Evolutionary conservation across 2,113 vertebrate genomes (phyloP), one percentile per base, ranked within the genome.

Genomic region (Neoarius graeffei): DNA sequence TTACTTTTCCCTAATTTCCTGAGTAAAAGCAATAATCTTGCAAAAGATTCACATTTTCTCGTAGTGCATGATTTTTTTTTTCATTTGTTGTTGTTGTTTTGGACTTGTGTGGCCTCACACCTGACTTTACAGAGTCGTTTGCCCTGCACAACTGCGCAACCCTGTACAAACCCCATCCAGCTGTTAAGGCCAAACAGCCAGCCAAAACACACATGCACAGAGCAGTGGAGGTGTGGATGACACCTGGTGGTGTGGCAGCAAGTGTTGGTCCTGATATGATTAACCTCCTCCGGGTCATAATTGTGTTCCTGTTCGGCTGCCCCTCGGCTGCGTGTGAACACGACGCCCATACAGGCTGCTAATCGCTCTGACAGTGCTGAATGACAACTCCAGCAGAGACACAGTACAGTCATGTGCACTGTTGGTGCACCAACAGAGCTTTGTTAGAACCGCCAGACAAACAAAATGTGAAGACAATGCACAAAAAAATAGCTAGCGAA

Each of bases 161-260:
- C 25, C 20, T 60, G 17, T 35, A 64, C 86, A 74, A 62, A 57
- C 57, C 50, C 17, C 17, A 8, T 77, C 59, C 85, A 86, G 67
- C 86, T 67, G 86, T 83, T 83, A 35, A 50, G 56, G 86, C 42
- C 79, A 71, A 87, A 60, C 80, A 48, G 25, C 86, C 54, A 73
- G 67, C 14, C 71, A 48, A 73, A 25, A 66, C 52, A 48, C 17
- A 59, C 62, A 87, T 20, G 79, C 27, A 69, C 52, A 83, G 13
- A 87, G 54, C 54, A 74, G 23, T 19, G 67, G 67, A 42, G 80
- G 35, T 74, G 56, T 48, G 35, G 35, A 83, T 74, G 54, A 73
- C 86, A 87, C 86, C 80, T 87, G 67, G 59, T 81, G 2, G 54
- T 73, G 54, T 57, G 42, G 59, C 6, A 27, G 7, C 23, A 50